phyloP scores from a whole-genome alignment of 1,140 invertebrate genomes.

The Stratiolaelaps scimitus region DNA sequence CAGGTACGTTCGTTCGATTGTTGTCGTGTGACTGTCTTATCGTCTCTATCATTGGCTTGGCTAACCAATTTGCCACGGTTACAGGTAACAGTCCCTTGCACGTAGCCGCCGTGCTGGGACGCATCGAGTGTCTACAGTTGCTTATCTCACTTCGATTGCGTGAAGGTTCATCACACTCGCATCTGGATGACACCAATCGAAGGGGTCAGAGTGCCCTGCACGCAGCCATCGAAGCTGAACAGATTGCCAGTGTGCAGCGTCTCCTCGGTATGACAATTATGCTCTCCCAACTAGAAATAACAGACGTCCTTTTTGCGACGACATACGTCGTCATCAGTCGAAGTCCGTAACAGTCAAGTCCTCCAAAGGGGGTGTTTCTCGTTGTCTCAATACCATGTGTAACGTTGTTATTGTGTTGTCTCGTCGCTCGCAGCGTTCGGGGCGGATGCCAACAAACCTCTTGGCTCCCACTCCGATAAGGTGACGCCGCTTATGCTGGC shows the following conservation, averaged over 20 bases:
- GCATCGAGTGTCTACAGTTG: conserved; percentile 44
- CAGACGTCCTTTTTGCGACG: conserved; percentile 24
- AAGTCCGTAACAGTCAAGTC: too few relatives aligned
- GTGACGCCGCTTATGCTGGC: conserved; percentile 46
- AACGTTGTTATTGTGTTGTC: too few relatives aligned
- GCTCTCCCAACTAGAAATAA: too few relatives aligned
- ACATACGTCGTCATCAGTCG: conserved; percentile 33
- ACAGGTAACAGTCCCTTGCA: conserved; percentile 44
- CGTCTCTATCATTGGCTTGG: conserved; percentile 25
- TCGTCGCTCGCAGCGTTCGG: conserved; percentile 40
- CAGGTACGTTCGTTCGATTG: too few relatives aligned
- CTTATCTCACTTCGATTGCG: conserved; percentile 37
- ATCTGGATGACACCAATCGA: conserved; percentile 6
- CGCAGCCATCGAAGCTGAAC: neutral
- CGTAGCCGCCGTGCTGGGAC: conserved; percentile 42
- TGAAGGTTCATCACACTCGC: too few relatives aligned
- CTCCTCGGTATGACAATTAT: conserved; percentile 7
- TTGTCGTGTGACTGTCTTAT: conserved; percentile 26
- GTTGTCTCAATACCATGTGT: conserved; percentile 22
- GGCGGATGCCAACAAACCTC: conserved; percentile 42
- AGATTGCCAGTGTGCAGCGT: neutral
- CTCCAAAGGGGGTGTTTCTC: conserved; percentile 33
- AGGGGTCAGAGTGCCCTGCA: conserved; percentile 38
- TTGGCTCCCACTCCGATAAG: conserved; percentile 43
- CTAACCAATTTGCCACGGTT: conserved; percentile 37